phyloP scores from a whole-genome alignment of 2,113 vertebrate genomes.

The Anser brachyrhynchus region DNA sequence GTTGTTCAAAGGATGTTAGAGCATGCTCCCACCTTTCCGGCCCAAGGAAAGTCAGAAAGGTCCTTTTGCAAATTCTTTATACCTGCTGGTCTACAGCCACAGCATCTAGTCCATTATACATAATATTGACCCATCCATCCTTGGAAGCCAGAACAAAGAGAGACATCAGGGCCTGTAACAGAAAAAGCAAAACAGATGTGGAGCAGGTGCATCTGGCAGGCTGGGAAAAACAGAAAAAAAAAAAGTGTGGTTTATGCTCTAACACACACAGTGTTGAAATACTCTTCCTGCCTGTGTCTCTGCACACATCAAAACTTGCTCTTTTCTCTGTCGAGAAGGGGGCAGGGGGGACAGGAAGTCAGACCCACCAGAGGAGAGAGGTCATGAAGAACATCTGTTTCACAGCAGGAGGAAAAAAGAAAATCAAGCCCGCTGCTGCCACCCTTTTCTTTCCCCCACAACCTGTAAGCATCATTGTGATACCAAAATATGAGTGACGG shows the following conservation, averaged over 20 bases:
- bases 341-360: neutral
- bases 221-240: neutral
- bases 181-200: conserved; percentile 1
- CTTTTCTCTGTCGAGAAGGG: neutral
- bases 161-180: conserved; percentile 94
- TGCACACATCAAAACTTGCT: conserved; percentile 1
- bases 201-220: neutral
- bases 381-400: neutral
- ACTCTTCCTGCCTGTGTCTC: neutral
- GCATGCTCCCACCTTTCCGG: neutral
- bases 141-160: conserved; percentile 98
- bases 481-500: neutral
- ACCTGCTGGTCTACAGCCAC: conserved; percentile 97
- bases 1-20: neutral
- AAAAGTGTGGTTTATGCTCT: neutral
- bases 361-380: neutral
- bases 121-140: conserved; percentile 99
- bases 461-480: neutral
- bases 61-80: neutral
- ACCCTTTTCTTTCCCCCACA: neutral
- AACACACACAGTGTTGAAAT: neutral
- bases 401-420: neutral
- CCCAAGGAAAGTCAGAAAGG: neutral
- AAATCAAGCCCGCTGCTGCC: conserved; percentile 27
- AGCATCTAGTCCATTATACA: conserved; percentile 97